A percentile compares a stretch with the other conserved stretches of the same genome.
These are phyloP conservation scores for Polyploca ridens DNA, from an alignment of 2,888 invertebrate species.

Conservation along the genomic window DNA sequence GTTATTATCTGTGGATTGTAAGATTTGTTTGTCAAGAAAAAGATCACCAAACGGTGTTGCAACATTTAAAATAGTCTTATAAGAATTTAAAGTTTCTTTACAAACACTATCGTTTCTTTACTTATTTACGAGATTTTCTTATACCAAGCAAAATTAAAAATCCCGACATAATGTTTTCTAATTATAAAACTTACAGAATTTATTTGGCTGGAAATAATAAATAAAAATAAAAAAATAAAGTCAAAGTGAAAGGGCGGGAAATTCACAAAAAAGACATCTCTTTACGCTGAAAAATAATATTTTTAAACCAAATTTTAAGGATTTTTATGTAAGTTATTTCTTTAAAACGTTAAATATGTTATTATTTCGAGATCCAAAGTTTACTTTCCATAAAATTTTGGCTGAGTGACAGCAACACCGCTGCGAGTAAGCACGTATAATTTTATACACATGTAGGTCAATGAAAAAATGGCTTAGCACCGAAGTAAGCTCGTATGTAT, in stretches of 20 bases:
- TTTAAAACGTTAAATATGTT: not conserved
- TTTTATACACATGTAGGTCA: constrained; percentile 84
- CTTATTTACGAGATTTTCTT: no score
- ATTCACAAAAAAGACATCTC: constrained; percentile 41
- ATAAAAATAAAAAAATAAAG: constrained; percentile 29
- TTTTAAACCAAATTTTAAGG: constrained; percentile 26
- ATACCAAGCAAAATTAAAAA: no score
- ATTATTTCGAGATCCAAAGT: constrained; percentile 10
- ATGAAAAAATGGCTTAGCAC: constrained; percentile 83
- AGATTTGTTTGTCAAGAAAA: no score
- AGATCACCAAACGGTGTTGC: no score
- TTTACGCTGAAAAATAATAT: constrained; percentile 19
- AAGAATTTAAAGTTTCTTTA: no score
- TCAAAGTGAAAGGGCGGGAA: constrained; percentile 51
- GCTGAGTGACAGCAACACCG: constrained; percentile 72
- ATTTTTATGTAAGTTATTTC: constrained; percentile 42
- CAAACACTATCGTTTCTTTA: no score
- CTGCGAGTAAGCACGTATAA: constrained; percentile 70
- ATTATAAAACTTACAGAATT: not conserved
- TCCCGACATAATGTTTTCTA: not conserved
- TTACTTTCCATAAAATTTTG: constrained; percentile 31
- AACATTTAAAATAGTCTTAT: no score
- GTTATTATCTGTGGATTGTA: no score
- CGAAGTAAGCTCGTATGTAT: constrained; percentile 77
- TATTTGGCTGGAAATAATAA: constrained; percentile 28